Evolutionary conservation across 2,797 vertebrate genomes (phyloP), one percentile per base, ranked within the genome.

Genomic region (Cottoperca gobio): DNA sequence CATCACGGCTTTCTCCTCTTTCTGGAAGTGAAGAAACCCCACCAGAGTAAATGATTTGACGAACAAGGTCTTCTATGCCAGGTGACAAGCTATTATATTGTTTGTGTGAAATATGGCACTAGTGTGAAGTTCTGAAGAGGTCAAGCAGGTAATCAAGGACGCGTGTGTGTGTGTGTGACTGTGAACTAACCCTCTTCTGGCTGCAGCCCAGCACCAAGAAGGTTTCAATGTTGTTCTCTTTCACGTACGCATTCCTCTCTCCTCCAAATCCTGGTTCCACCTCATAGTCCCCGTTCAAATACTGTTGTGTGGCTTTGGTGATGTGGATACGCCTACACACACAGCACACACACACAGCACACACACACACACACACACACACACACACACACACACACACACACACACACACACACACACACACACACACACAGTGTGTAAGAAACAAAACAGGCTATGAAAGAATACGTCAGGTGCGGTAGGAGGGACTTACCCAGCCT

Each of bases 1-100:
- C 94, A 98, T 95, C 95, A 97, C 89, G 76, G 97, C 97, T 79
- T 99, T 99, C 91, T 99, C 97, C 61, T 99, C 97, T 94, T 98
- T 99, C 97, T 99, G 89, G 3, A 76, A 26, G 48, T 76, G 62
- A 83, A 74, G 40, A 82, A 76, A 70, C 10, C 21, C 31, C 68
- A 70, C 40, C 45, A 62, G 58, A 67, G 17, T 48, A 57, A 33
- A 73, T 6, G 45, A 48, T 78, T 43, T 79, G 37, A 67, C 55
- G 76, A 79, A 59, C 17, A 66, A 71, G 21, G 24, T 61, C 68
- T 76, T 82, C 79, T 62, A 46, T 61, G 61, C 64, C 64, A 79
- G 61, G 81, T 85, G 86, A 87, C 59, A 75, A 84, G 59, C 57
- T 62, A 85, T 90, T 86, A 83, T 68, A 81, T 37, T 73, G 82